A percentile compares a stretch with the other conserved stretches of the same genome.
phyloP scores from a whole-genome alignment of 1,140 invertebrate species.

The Eueides isabella region DNA sequence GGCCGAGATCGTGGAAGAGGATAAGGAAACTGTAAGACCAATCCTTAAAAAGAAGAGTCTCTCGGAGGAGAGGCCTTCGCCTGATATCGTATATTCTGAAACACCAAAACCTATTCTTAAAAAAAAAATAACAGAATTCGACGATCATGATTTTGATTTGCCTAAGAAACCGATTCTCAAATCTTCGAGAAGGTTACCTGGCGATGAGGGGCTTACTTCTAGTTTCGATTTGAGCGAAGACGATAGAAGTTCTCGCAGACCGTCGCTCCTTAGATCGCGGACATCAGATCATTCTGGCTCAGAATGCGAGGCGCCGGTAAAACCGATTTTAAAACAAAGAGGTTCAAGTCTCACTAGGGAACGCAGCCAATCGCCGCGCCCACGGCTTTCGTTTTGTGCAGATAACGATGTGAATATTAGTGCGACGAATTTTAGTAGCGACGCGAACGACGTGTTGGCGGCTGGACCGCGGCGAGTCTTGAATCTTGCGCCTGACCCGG shows the following conservation, averaged over 20 bases:
- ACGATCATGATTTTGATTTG: constrained; percentile 87
- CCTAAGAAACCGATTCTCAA: constrained; percentile 92
- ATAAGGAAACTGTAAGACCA: constrained; percentile 86
- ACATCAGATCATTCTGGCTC: constrained; percentile 78
- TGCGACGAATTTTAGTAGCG: constrained; percentile 72
- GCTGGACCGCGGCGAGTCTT: constrained; percentile 69
- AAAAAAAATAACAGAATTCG: constrained; percentile 91
- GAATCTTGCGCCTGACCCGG: constrained; percentile 60
- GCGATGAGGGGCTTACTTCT: constrained; percentile 79
- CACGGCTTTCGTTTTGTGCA: constrained; percentile 83
- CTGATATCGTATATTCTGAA: constrained; percentile 70
- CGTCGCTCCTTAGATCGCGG: constrained; percentile 74
- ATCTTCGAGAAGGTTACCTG: constrained; percentile 85
- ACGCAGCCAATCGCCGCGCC: constrained; percentile 82
- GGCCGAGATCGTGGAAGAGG: constrained; percentile 83
- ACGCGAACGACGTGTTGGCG: constrained; percentile 70
- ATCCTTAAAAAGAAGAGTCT: constrained; percentile 92
- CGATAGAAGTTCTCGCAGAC: constrained; percentile 77
- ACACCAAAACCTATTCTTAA: constrained; percentile 90
- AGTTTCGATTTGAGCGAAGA: constrained; percentile 82
- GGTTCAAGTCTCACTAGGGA: constrained; percentile 81
- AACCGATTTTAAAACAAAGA: constrained; percentile 83
- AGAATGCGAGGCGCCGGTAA: constrained; percentile 80
- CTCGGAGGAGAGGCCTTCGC: constrained; percentile 81
- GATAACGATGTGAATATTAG: constrained; percentile 75